Conservation (phyloP, 2,888 invertebrate species). For the Apantesis nais region DNA sequence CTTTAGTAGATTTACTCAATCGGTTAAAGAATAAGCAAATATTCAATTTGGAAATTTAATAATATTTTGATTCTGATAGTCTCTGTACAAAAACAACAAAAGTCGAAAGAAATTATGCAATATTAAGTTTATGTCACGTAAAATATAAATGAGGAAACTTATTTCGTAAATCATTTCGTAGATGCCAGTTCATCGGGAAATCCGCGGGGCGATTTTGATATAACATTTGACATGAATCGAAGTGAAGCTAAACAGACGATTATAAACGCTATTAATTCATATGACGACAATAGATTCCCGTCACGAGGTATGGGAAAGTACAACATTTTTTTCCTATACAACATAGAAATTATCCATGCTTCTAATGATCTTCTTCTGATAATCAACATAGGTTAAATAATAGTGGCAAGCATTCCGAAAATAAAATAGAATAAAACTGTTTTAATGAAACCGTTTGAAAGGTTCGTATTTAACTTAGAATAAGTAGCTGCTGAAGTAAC, state of each 20-base stretch:
- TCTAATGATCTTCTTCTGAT: too few species aligned
- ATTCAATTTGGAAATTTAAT: too few species aligned
- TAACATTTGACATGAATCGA: slow-evolving; percentile 43
- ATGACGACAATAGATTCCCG: slow-evolving; percentile 73
- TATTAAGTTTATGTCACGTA: not conserved
- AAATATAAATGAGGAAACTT: not conserved
- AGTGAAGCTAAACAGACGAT: slow-evolving; percentile 68
- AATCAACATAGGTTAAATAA: too few species aligned
- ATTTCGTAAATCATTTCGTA: not conserved
- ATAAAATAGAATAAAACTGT: too few species aligned
- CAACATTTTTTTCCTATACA: too few species aligned
- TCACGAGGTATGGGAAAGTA: slow-evolving; percentile 70
- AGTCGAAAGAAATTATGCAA: not conserved
- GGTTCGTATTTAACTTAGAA: too few species aligned
- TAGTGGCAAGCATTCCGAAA: too few species aligned
- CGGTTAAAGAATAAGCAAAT: not conserved
- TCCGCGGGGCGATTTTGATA: slow-evolving; percentile 34
- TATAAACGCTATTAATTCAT: slow-evolving; percentile 73
- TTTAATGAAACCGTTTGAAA: too few species aligned
- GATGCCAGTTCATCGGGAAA: not conserved
- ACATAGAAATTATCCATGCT: too few species aligned
- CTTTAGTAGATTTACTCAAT: not conserved
- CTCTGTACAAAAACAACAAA: not conserved
- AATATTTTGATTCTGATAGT: too few species aligned
- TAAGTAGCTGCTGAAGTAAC: too few species aligned